Evolutionary conservation across 2,888 invertebrate genomes (phyloP), one percentile per base, ranked within the genome.

Genomic region (Acleris sparsana): DNA sequence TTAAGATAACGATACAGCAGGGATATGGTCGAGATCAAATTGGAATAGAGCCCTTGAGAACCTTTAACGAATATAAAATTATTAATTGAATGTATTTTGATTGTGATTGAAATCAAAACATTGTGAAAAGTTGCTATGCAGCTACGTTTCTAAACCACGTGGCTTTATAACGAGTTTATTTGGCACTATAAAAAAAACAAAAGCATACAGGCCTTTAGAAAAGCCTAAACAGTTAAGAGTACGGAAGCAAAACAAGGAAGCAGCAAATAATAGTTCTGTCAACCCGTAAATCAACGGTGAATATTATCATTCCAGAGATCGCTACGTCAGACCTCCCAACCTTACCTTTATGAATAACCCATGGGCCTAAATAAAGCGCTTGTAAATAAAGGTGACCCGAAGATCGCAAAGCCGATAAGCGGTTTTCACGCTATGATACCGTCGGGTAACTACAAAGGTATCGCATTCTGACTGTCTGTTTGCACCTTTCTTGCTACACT

Each of bases 361-460:
- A 73, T 73, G 71, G 71, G 63, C 68, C 69, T 70, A 73, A 77
- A 73, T 75, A 75, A 77, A 78, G 76, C 73, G 73, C 71, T 69
- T 67, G 73, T 78, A 79, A 76, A 77, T 79, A 75, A 76, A 76
- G 75, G 77, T 76, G 73, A 68, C 71, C 71, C 72, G 58, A 68
- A 75, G 71, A 76, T 80, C 72, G 70, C 69, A 71, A 75, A 72
- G 69, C 66, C 72, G 75, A 77, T 78, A 81, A 73, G 62, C 63
- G 64, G 66, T 71, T 69, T 58, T 46, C 58, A 17, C 39, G 49
- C 39, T 20, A 48, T 29, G 46, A 46, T 22, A 53, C 44, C n/a
- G 48, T 5, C n/a, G 52, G 43, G 60, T 17, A 63, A 67, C 51
- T 46, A 65, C 56, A 52, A 48, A 57, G 64, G 60, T 57, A 63